Evolutionary conservation across 2,797 vertebrate genomes (phyloP), one percentile per base, ranked within the genome.

Genomic region (Lagorchestes hirsutus): DNA sequence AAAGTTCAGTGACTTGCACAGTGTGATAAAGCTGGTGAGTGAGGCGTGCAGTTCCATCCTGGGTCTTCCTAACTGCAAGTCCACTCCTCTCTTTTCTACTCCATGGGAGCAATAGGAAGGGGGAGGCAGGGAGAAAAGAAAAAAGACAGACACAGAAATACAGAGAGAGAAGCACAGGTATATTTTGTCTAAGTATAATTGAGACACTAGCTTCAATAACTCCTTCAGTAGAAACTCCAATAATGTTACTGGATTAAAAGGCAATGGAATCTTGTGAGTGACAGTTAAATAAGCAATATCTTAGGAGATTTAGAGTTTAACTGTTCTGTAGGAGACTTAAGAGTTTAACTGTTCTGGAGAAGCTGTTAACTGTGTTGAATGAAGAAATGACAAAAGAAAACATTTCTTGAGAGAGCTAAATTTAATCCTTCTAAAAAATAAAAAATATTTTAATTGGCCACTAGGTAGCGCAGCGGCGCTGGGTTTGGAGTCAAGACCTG

Each of bases 171-270:
- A 24, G 24, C 2, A 10, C 16, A 24, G n/a, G 6, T 8, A 82
- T 82, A 22, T 82, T 46, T 24, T 82, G 18, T 18, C 16, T 22
- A 82, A 82, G 46, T 82, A 27, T 82, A 82, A 74, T 10, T 74
- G n/a, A 46, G 40, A 46, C 40, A 82, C n/a, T 40, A 82, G 40
- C 67, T 74, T 74, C 67, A 82, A 46, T 12, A 46, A 6, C n/a
- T 74, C 31, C 59, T 34, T 40, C 6, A 40, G 40, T 40, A 40
- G n/a, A 82, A 82, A 82, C 18, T 3, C 8, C 18, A 24, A 82
- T 82, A 82, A n/a, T 82, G 67, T 82, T 46, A 82, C 67, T 82
- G n/a, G n/a, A 82, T 82, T 40, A 82, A 82, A 82, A 82, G 34
- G 5, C 34, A 40, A 82, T 82, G n/a, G 67, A 82, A 82, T 46